Conservation (phyloP, 1,140 invertebrate genomes). For the Stenopsyche tienmushanensis region DNA sequence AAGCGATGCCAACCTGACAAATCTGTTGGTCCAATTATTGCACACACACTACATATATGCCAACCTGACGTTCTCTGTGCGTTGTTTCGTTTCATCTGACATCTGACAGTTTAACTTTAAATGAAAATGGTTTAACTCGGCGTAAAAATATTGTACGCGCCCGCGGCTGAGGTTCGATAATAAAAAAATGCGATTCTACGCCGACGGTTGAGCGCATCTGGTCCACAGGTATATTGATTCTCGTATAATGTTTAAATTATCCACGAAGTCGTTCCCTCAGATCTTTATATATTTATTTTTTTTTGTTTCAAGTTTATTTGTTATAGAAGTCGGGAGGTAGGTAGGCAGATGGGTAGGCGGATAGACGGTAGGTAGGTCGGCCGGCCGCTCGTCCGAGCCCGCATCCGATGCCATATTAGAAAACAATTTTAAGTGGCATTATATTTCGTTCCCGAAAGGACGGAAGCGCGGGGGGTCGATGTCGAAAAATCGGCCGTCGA, state of each 20-base stretch:
- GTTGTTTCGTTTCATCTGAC: no score
- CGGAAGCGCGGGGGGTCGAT: not conserved
- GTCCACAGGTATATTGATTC: conserved; percentile 26
- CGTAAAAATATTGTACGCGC: no score
- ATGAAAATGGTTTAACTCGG: no score
- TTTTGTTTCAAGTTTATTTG: conserved; percentile 30
- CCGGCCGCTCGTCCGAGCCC: conserved; percentile 13
- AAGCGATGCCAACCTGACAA: no score
- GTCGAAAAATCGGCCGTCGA: not conserved
- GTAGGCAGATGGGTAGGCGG: conserved; percentile 16
- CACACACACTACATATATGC: no score
- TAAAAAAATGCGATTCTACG: no score
- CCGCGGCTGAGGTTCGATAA: no score
- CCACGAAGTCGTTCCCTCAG: conserved; percentile 22
- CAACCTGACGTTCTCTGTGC: no score
- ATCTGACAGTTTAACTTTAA: no score
- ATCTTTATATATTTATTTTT: conserved; percentile 18
- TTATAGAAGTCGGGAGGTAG: conserved; percentile 14
- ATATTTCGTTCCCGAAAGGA: conserved; percentile 9
- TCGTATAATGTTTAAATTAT: conserved; percentile 32
- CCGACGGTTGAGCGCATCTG: conserved; percentile 6
- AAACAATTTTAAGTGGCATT: conserved; percentile 31
- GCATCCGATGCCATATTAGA: conserved; percentile 20
- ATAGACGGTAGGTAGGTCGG: conserved; percentile 13
- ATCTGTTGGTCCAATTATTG: no score